These are phyloP conservation scores for Peromyscus nudipes DNA, from an alignment of 2,797 vertebrate genomes.

Conservation along the genomic window DNA sequence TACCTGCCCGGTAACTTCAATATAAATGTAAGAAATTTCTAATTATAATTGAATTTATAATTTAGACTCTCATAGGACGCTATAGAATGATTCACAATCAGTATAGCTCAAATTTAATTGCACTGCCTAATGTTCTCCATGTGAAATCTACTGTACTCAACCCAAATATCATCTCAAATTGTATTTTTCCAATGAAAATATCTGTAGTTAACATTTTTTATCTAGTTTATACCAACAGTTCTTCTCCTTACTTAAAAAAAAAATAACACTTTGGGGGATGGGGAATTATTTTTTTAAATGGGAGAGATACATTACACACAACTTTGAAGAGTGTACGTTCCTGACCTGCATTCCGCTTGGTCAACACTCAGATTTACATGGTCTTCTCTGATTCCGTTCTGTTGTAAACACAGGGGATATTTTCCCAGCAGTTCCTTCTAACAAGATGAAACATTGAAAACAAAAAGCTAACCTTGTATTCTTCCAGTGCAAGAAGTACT, in stretches of 20 bases:
- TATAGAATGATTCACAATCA: background rate
- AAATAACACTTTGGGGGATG: background rate
- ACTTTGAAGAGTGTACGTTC: background rate
- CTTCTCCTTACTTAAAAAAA: background rate
- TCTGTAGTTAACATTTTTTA: background rate
- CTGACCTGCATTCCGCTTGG: background rate
- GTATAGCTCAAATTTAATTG: slow-evolving; percentile 20
- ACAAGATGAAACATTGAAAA: background rate
- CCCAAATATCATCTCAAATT: background rate
- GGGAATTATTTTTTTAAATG: background rate
- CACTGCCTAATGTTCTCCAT: background rate
- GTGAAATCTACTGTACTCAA: slow-evolving; percentile 20
- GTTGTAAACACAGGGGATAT: background rate
- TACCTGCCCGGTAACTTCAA: background rate
- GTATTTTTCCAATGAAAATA: background rate
- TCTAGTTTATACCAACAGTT: background rate
- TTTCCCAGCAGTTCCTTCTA: background rate
- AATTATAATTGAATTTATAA: background rate
- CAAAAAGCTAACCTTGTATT: slow-evolving; percentile 7
- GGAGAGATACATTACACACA: background rate
- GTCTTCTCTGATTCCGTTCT: background rate
- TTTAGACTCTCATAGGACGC: background rate
- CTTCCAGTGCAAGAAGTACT: background rate
- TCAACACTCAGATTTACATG: background rate
- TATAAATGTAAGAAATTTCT: slow-evolving; percentile 24